Conservation (phyloP, 2,113 vertebrate species). For the Oryzias javanicus region DNA sequence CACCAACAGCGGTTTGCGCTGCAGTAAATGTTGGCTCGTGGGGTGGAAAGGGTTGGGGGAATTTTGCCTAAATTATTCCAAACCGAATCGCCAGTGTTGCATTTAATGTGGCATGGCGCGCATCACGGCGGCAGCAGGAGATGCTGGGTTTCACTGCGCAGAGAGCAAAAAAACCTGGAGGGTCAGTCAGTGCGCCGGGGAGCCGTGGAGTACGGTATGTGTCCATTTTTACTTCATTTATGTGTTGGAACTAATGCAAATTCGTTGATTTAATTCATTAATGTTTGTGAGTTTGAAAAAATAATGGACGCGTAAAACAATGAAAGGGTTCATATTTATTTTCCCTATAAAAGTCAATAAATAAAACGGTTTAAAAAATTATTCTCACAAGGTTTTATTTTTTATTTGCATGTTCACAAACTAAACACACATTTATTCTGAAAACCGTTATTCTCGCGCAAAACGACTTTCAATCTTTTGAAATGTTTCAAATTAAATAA, state of each 20-base stretch:
- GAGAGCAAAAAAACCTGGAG: constrained; percentile 74
- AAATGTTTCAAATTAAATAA: neutral
- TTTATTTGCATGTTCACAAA: no score
- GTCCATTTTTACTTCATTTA: constrained; percentile 35
- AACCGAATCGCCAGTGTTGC: constrained; percentile 90
- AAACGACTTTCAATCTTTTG: neutral
- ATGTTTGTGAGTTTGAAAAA: constrained; percentile 6
- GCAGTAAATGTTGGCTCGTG: neutral
- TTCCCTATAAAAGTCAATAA: constrained; percentile 25
- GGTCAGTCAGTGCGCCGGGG: constrained; percentile 85
- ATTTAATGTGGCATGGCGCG: constrained; percentile 83
- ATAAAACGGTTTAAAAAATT: neutral
- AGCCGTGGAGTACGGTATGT: constrained; percentile 82
- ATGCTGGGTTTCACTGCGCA: constrained; percentile 71
- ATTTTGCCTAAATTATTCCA: constrained; percentile 80
- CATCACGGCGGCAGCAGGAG: constrained; percentile 81
- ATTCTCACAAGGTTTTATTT: no score
- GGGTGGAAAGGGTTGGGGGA: neutral
- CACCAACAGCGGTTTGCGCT: neutral
- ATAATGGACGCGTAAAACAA: constrained; percentile 28
- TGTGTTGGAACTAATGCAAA: constrained; percentile 4
- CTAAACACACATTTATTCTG: no score
- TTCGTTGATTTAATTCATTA: constrained; percentile 1
- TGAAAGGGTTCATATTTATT: constrained; percentile 35
- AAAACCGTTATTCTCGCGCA: neutral